A percentile compares a stretch with the other conserved stretches of the same genome.
Conservation (phyloP, 1,140 invertebrate species). For the Diorhabda sublineata region DNA sequence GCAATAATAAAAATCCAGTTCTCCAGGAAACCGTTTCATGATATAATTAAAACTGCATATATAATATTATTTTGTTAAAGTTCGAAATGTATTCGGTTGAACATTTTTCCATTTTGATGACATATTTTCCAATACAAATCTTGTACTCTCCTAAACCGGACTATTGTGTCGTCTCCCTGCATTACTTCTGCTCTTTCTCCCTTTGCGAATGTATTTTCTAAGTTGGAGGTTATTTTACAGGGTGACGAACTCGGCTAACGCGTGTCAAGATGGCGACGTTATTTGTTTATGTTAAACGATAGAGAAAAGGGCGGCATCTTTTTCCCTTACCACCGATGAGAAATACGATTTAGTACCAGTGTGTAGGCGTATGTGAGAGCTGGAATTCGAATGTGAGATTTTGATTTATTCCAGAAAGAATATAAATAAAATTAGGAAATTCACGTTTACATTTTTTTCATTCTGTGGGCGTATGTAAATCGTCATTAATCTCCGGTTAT, state of each 20-base stretch:
- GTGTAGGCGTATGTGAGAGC: neutral
- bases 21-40: too few species aligned
- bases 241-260: conserved; percentile 17
- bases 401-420: too few species aligned
- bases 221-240: conserved; percentile 19
- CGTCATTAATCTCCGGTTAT: too few species aligned
- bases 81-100: too few species aligned
- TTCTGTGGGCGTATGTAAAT: too few species aligned
- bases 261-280: conserved; percentile 12
- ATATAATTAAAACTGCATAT: too few species aligned
- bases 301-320: conserved; percentile 1
- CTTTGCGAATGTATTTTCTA: conserved; percentile 14
- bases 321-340: neutral
- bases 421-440: too few species aligned
- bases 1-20: too few species aligned
- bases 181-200: conserved; percentile 11
- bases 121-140: too few species aligned
- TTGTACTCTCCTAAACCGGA: neutral
- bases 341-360: neutral
- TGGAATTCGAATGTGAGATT: neutral
- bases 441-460: too few species aligned
- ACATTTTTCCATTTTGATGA: too few species aligned
- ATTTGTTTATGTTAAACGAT: neutral
- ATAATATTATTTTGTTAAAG: too few species aligned
- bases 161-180: neutral